Base-by-base conservation (phyloP, 2,113 vertebrate genomes). In the Chloebia gouldiae region DNA sequence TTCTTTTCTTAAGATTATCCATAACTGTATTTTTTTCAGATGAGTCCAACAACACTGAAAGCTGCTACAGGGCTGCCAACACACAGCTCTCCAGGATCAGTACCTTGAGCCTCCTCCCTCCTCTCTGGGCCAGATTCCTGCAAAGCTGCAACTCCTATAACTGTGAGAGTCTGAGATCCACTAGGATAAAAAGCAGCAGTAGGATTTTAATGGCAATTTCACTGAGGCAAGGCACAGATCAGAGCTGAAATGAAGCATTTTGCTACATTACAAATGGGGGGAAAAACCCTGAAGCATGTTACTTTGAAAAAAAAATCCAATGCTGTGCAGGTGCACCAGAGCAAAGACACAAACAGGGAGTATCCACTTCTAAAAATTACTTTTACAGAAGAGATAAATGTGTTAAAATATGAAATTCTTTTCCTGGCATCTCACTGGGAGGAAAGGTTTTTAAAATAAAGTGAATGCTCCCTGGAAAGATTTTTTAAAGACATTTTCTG, bases 81-180 rank as follows among this genome's bases (percentile, higher is more conserved):
- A 31, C 3, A 0, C 40, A 0, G 0, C 56, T 76, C 20, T 40
- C 10, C 5, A 4, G 30, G 18, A 64, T 7, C 0, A 0, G 7
- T 13, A 22, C 37, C 14, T 63, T 20, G 28, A 59, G 30, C 47
- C 31, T 69, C 11, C 24, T 16, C 10, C 18, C 24, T 53, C 21
- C 10, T 25, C 6, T 75, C 25, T 28, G 25, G 37, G 50, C 27
- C 65, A 82, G 15, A 56, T 60, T 83, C 50, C 72, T 47, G 3
- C 33, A n/a, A 69, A 57, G 59, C 22, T 78, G 69, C 45, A 60
- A 5, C 22, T 53, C 37, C 17, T 42, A 45, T 19, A 40, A 31
- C n/a, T 27, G 21, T 20, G 27, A 31, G 14, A 35, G 13, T 50
- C 50, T 25, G 18, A 81, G 33, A 75, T 30, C 7, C 66, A 20